A percentile compares a stretch with the other conserved stretches of the same genome.
Evolutionary conservation across 2,797 vertebrate species (phyloP).

Genomic region (Malacoraja senta): DNA sequence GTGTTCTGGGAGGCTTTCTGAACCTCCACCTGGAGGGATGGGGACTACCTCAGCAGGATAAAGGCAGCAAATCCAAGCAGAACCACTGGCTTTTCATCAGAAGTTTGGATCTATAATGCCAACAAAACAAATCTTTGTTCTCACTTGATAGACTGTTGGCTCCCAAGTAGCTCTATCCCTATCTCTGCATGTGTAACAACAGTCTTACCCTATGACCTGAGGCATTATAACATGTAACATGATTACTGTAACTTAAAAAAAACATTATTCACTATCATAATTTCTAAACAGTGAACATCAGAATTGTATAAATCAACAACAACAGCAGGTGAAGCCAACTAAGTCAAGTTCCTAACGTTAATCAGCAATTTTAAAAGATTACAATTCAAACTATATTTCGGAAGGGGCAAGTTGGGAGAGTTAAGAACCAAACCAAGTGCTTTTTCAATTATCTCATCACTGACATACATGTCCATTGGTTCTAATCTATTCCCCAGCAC

Average conservation of each 20-base stretch:
- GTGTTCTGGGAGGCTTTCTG: no score
- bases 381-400: slow-evolving; percentile 5
- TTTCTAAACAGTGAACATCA: slow-evolving; percentile 6
- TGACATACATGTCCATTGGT: background rate
- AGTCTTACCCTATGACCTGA: background rate
- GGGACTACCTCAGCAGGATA: no score
- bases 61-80: no score
- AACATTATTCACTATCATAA: background rate
- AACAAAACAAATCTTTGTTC: background rate
- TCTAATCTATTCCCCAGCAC: slow-evolving; percentile 33
- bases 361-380: slow-evolving; percentile 5
- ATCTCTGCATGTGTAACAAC: background rate
- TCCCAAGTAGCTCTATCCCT: background rate
- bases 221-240: background rate
- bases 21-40: no score
- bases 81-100: no score
- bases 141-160: background rate
- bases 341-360: slow-evolving; percentile 26
- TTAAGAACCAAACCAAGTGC: slow-evolving; percentile 6
- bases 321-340: slow-evolving; percentile 10
- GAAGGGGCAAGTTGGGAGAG: background rate
- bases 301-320: slow-evolving; percentile 32
- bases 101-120: background rate
- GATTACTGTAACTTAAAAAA: background rate
- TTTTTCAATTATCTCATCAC: slow-evolving; percentile 34